These are phyloP conservation scores for Electrophaes corylata DNA, from an alignment of 2,888 invertebrate species.

Conservation along the genomic window DNA sequence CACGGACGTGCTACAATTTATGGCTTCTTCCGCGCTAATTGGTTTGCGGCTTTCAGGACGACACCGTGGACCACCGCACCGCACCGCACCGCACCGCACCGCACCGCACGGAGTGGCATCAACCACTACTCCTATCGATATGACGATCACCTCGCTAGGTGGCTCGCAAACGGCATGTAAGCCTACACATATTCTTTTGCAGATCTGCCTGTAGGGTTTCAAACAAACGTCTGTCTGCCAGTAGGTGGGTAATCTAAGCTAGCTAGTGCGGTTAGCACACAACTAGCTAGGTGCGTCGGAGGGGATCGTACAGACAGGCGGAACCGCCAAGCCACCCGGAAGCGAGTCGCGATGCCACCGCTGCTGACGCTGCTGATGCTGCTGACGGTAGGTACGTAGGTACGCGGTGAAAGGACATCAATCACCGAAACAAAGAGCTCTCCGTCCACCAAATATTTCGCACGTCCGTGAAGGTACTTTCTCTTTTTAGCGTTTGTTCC, in stretches of 20 bases:
- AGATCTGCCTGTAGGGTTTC: too few species aligned
- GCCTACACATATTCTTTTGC: too few species aligned
- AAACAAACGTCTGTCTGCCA: too few species aligned
- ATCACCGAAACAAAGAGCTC: slow-evolving; percentile 66
- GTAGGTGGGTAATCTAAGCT: too few species aligned
- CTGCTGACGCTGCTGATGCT: too few species aligned
- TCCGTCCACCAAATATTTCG: slow-evolving; percentile 66
- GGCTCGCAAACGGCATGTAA: too few species aligned
- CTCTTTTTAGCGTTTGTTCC: slow-evolving; percentile 41
- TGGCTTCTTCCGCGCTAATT: slow-evolving; percentile 36
- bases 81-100: background rate
- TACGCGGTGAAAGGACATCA: slow-evolving; percentile 53
- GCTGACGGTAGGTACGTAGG: background rate
- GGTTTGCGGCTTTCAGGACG: slow-evolving; percentile 31
- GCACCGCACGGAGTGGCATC: too few species aligned
- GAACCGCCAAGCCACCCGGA: too few species aligned
- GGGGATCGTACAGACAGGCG: too few species aligned
- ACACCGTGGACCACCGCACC: background rate
- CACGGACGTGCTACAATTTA: slow-evolving; percentile 4
- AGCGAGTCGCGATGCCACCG: too few species aligned
- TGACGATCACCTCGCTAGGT: background rate
- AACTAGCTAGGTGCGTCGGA: too few species aligned
- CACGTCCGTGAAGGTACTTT: slow-evolving; percentile 73
- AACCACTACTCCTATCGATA: slow-evolving; percentile 2
- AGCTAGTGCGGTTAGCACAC: too few species aligned